Evolutionary conservation across 2,797 vertebrate species (phyloP).

Genomic region (Tragelaphus eurycerus): DNA sequence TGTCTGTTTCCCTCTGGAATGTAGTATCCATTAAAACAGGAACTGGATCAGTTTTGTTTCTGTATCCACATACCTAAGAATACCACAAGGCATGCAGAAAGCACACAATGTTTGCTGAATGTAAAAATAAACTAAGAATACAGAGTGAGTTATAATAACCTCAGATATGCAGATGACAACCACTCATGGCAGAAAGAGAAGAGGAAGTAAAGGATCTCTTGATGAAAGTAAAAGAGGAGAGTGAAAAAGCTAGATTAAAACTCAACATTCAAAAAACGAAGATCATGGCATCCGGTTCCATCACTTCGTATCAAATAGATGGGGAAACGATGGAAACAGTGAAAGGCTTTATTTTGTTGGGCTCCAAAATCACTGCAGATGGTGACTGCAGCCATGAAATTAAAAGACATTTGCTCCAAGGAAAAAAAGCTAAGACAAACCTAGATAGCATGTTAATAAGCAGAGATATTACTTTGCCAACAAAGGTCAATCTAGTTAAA

Average conservation of each 20-base stretch:
- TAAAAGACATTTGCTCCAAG: neutral
- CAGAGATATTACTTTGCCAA: neutral
- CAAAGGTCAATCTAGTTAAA: neutral
- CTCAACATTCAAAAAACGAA: neutral
- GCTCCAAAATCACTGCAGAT: neutral
- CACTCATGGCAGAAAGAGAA: neutral
- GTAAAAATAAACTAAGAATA: neutral
- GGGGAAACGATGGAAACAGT: neutral
- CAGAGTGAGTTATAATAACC: neutral
- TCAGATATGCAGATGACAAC: neutral
- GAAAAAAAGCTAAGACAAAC: neutral
- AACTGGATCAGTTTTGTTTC: neutral
- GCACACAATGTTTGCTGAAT: neutral
- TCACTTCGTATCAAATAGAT: neutral
- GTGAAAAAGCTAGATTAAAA: neutral
- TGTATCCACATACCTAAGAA: neutral
- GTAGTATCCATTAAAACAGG: neutral
- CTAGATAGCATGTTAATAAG: neutral
- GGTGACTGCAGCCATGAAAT: neutral
- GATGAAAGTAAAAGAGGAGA: neutral
- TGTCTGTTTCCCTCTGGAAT: neutral
- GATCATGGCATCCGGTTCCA: neutral
- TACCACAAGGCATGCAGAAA: neutral
- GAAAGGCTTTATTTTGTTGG: neutral
- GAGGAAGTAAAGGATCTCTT: neutral